Evolutionary conservation across 2,888 invertebrate genomes (phyloP), one percentile per base, ranked within the genome.

Genomic region (Eudemis profundana): DNA sequence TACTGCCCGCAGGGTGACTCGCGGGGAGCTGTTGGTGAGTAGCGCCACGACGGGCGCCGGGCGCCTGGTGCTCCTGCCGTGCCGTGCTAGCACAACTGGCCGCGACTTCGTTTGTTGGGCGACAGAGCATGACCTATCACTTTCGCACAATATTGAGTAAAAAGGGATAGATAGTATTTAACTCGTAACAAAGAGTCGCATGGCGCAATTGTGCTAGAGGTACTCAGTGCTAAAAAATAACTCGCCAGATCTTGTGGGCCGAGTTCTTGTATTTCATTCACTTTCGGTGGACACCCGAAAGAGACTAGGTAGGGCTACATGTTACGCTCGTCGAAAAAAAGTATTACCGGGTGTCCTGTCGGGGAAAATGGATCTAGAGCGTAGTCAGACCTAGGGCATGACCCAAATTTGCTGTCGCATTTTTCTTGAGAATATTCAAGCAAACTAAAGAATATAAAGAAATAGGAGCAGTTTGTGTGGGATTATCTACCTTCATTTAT

Each of bases 21-120:
- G 65, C 64, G 69, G 64, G 68, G 51, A 68, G 68, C 66, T 65
- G 68, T 67, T 69, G 68, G 68, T 61, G 65, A 67, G 68, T 53
- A 27, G 67, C 67, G 68, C 64, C 68, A 66, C 68, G 68, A 69
- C 59, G 68, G 61, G 42, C 21, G 21, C 8, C n/a, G 27, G 49
- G 40, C 21, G 62, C 62, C 70, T 61, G 67, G 59, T 50, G 29
- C 67, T 69, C 65, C 59, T 12, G n/a, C n/a, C n/a, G n/a, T n/a
- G n/a, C n/a, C n/a, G n/a, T n/a, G n/a, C n/a, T n/a, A n/a, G n/a
- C n/a, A n/a, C n/a, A n/a, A n/a, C n/a, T n/a, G n/a, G n/a, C n/a
- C n/a, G n/a, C n/a, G n/a, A n/a, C n/a, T n/a, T n/a, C n/a, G n/a
- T n/a, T n/a, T n/a, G n/a, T n/a, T n/a, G n/a, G n/a, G n/a, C n/a